Evolutionary conservation across 2,888 invertebrate genomes (phyloP).

Genomic region (Ectropis crepuscularia): DNA sequence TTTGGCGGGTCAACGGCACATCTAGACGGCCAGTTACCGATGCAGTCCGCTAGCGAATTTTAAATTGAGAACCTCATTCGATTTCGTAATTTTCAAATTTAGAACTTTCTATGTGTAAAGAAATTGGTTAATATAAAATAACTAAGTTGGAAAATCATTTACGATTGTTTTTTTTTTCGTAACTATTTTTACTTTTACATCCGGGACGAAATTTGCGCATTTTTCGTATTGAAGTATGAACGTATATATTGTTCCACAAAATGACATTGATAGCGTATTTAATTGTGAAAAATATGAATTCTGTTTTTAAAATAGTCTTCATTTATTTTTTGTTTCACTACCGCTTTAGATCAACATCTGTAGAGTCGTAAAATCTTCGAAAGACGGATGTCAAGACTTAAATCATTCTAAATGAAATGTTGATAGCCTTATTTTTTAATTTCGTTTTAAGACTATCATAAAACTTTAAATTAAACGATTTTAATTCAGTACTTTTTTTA

Average conservation of each 20-base stretch:
- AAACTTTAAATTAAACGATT: conserved; percentile 5
- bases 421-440: conserved; percentile 12
- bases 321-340: conserved; percentile 6
- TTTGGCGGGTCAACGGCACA: conserved; percentile 49
- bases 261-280: no score
- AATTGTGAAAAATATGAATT: background rate
- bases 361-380: conserved; percentile 6
- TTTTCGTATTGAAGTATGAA: no score
- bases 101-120: background rate
- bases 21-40: conserved; percentile 40
- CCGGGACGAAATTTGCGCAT: no score
- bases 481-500: background rate
- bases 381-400: conserved; percentile 17
- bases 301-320: conserved; percentile 6
- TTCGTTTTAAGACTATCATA: conserved; percentile 1
- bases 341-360: conserved; percentile 10
- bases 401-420: conserved; percentile 17
- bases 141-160: background rate
- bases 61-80: conserved; percentile 15
- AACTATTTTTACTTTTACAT: no score
- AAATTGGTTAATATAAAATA: no score
- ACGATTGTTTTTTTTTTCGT: background rate
- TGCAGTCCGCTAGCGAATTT: conserved; percentile 28
- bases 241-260: no score
- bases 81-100: no score